Base-by-base conservation (phyloP, 2,113 vertebrate genomes). In the Hippocampus abdominalis region DNA sequence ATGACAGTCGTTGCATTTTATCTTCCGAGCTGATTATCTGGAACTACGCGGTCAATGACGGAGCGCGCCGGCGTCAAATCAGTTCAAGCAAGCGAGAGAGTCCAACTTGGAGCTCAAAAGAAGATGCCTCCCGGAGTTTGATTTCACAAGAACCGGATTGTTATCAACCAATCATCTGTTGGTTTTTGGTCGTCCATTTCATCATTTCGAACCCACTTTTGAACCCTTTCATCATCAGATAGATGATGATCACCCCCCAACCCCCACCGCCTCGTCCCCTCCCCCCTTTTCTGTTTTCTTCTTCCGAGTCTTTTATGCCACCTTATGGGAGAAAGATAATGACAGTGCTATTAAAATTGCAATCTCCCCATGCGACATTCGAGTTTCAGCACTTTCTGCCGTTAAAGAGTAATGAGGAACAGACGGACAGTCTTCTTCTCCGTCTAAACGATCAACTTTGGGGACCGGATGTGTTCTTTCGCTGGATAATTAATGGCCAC, bases 371-470 rank as follows among this genome's bases (percentile, higher is more conserved):
- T 87, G 73, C 79, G 40, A 76, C 86, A 74, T 82, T 88, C 84
- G 81, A 85, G 85, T 83, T 88, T 83, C 81, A 88, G 87, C 89
- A 82, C 77, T 89, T 88, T 84, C 79, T 79, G 79, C 87, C 88
- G 82, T 87, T 91, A 88, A 91, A 91, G 88, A 91, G 86, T 92
- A 90, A 92, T 93, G 91, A 92, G 91, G 82, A 91, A 93, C 92
- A 93, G 91, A 93, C 89, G 91, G 91, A 88, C 81, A 77, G 83
- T 88, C 88, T 89, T 85, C 85, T n/a, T 84, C 86, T 77, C 73
- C 84, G 83, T 87, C 85, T 84, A 89, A 91, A 91, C 86, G 89
- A 91, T 91, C 88, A 92, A 90, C 91, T 91, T 92, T 89, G 80
- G 89, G 88, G 90, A 90, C 83, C 80, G 87, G 90, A 90, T 77